Base-by-base conservation (phyloP, 2,797 vertebrate species). In the Emys orbicularis region DNA sequence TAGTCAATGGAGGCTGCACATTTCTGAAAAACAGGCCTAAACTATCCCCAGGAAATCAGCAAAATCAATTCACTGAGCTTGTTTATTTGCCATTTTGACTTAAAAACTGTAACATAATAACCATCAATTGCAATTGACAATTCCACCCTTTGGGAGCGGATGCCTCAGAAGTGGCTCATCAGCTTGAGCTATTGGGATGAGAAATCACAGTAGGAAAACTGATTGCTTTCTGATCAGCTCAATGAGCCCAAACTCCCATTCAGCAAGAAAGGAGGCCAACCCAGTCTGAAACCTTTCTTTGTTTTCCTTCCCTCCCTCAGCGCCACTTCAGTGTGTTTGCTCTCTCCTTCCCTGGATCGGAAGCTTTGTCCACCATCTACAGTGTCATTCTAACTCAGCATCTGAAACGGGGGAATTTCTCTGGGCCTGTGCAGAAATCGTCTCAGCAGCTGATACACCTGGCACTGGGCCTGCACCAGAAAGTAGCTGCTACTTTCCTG, bases 291-390 rank as follows among this genome's bases (percentile, higher is more conserved):
- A 96, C 50, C 41, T 68, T 59, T 12, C 68, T 21, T 0, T 41
- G 2, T 77, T 85, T 94, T 93, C 29, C 29, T 94, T 90, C 59
- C 81, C 15, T 80, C 29, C 44, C 49, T 34, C 97, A 99, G 99
- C 99, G 99, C 5, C 99, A 99, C 97, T 99, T 99, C 98, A 99
- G 98, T 0, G 98, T 99, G 84, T 99, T 99, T 2, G 99, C 98
- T 0, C 98, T 99, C 81, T 99, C 99, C 12, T 99, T 98, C 91
- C 99, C 99, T 1, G 99, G 99, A 49, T 97, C 97, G 3, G 99
- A 99, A 1, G 98, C 99, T 86, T 97, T 99, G 89, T 98, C 95
- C 96, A 99, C 99, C 95, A 99, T 99, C 98, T 99, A 99, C 96
- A 98, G 98, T 97, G 98, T 98, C 97, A 99, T 99, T 97, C 96